These are phyloP conservation scores for Andrena cerasifolii DNA, from an alignment of 1,140 invertebrate genomes.

Conservation along the genomic window DNA sequence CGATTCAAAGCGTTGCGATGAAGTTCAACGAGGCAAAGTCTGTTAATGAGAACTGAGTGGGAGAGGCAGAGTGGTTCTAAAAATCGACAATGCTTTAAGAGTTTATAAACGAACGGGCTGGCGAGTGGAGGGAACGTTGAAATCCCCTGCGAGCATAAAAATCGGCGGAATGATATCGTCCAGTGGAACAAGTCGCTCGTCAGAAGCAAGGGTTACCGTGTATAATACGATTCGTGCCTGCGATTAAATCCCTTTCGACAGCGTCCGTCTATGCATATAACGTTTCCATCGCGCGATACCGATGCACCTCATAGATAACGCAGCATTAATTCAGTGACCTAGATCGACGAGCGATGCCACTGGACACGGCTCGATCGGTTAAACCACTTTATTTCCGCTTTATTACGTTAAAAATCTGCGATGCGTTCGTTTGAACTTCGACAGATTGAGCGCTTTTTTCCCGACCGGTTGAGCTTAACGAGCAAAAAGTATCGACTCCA, in stretches of 20 bases:
- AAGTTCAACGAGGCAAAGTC: no score
- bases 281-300: constrained; percentile 14
- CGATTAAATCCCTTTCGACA: constrained; percentile 45
- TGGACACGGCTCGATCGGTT: constrained; percentile 30
- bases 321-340: constrained; percentile 59
- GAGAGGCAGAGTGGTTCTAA: no score
- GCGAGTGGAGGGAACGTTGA: neutral
- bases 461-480: constrained; percentile 37
- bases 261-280: constrained; percentile 1
- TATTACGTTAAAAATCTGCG: constrained; percentile 55
- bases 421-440: constrained; percentile 26
- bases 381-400: constrained; percentile 53
- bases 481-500: constrained; percentile 49
- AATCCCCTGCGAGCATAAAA: neutral
- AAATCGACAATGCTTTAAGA: no score
- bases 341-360: constrained; percentile 32
- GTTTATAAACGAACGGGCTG: constrained; percentile 9
- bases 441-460: constrained; percentile 51
- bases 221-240: constrained; percentile 38
- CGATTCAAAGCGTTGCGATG: no score
- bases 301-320: constrained; percentile 35
- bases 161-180: neutral
- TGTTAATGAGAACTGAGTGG: no score
- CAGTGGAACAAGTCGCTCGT: neutral
- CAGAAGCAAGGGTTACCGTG: neutral